These are phyloP conservation scores for Drosophila affinis DNA, from an alignment of 2,888 invertebrate genomes.

Conservation along the genomic window DNA sequence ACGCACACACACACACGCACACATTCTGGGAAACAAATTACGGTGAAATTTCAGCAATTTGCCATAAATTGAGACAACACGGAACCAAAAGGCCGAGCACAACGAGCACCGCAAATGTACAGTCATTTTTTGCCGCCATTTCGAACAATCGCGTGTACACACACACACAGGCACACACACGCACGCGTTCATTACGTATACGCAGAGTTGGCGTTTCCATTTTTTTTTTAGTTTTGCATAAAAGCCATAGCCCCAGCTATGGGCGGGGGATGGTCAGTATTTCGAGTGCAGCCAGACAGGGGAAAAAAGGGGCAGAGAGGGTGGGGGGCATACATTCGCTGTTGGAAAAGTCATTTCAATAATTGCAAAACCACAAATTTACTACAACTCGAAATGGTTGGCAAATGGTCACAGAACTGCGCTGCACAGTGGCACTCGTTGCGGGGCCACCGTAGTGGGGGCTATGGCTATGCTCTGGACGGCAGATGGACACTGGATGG, in stretches of 20 bases:
- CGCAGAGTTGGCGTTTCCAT: conserved; percentile 47
- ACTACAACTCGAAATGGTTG: conserved; percentile 77
- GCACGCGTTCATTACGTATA: conserved; percentile 52
- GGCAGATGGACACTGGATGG: conserved; percentile 47
- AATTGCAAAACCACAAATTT: conserved; percentile 83
- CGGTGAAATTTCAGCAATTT: conserved; percentile 75
- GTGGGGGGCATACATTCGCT: conserved; percentile 42
- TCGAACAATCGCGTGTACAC: conserved; percentile 35
- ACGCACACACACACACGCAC: conserved; percentile 20
- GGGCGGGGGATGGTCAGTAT: conserved; percentile 55
- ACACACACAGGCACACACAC: conserved; percentile 46
- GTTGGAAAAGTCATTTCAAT: conserved; percentile 81
- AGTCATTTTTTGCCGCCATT: conserved; percentile 74
- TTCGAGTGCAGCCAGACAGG: conserved; percentile 53
- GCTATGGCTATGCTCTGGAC: conserved; percentile 30
- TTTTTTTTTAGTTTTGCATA: conserved; percentile 22
- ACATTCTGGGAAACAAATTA: conserved; percentile 60
- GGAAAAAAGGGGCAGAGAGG: conserved; percentile 7
- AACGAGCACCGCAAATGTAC: conserved; percentile 74
- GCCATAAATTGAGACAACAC: conserved; percentile 80
- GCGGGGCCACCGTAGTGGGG: not conserved
- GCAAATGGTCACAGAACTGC: conserved; percentile 52
- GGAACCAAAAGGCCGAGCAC: conserved; percentile 68
- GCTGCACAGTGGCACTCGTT: not conserved
- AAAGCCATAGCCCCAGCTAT: conserved; percentile 44